A percentile compares a stretch with the other conserved stretches of the same genome.
Evolutionary conservation across 1,140 invertebrate species (phyloP).

Genomic region (Drosophila bocki): DNA sequence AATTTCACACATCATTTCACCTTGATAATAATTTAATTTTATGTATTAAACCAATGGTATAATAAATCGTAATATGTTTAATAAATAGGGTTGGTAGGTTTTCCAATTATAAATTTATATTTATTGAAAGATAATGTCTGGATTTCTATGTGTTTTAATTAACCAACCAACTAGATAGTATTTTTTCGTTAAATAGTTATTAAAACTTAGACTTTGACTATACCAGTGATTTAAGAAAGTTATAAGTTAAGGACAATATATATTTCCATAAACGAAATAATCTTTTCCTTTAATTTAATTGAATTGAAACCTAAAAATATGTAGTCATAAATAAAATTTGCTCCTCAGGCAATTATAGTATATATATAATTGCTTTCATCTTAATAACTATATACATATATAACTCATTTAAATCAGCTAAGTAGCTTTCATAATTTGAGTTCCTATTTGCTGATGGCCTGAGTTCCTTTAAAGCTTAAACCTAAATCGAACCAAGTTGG

Average conservation of each 20-base stretch:
- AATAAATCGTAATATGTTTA: neutral
- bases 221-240: no score
- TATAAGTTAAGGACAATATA: no score
- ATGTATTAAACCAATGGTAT: neutral
- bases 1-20: neutral
- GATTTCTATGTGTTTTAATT: neutral
- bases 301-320: neutral
- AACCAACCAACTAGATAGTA: neutral
- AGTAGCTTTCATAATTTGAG: neutral
- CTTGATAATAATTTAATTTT: neutral
- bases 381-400: neutral
- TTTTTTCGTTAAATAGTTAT: neutral
- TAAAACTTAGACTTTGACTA: no score
- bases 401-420: neutral
- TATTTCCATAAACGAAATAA: no score
- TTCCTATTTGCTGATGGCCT: neutral
- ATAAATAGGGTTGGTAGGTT: no score
- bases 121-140: no score
- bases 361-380: no score
- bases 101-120: neutral
- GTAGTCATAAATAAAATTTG: neutral
- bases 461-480: constrained; percentile 20
- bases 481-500: constrained; percentile 13
- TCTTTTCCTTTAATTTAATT: no score
- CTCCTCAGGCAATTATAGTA: neutral